These are phyloP conservation scores for Dendrocincla fuliginosa DNA, from an alignment of 2,797 vertebrate species.

Conservation along the genomic window DNA sequence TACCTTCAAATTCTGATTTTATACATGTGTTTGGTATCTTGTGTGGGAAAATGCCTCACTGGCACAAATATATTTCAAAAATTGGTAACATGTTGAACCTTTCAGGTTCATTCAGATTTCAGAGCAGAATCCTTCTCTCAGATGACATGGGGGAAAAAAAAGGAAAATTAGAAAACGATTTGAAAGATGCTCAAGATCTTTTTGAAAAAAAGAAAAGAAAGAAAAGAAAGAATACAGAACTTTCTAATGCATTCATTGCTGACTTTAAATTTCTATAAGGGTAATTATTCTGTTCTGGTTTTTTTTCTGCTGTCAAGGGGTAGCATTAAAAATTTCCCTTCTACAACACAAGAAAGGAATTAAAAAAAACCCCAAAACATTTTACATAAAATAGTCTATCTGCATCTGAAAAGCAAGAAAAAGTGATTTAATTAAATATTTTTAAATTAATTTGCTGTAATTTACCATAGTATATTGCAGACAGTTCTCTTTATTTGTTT, in stretches of 20 bases:
- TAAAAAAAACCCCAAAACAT: background rate
- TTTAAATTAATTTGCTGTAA: constrained; percentile 50
- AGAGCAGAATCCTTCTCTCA: background rate
- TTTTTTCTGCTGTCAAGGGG: background rate
- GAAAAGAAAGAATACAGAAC: constrained; percentile 20
- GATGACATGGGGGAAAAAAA: background rate
- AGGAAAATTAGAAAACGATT: background rate
- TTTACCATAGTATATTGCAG: constrained; percentile 37
- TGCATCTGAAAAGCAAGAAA: constrained; percentile 52
- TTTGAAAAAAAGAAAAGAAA: background rate
- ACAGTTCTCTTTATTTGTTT: constrained; percentile 7
- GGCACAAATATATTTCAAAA: background rate
- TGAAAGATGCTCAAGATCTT: constrained; percentile 20
- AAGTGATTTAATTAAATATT: constrained; percentile 68
- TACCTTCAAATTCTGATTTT: background rate
- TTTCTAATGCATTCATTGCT: background rate
- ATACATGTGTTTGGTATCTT: background rate
- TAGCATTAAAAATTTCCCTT: constrained; percentile 47
- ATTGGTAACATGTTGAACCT: background rate
- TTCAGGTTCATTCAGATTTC: background rate
- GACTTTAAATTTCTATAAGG: constrained; percentile 37
- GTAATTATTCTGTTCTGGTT: constrained; percentile 49
- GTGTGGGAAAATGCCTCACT: background rate
- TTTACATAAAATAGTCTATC: constrained; percentile 7
- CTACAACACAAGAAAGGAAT: constrained; percentile 37